Base-by-base conservation (phyloP, 2,888 invertebrate species). In the Sialis fuliginosa region DNA sequence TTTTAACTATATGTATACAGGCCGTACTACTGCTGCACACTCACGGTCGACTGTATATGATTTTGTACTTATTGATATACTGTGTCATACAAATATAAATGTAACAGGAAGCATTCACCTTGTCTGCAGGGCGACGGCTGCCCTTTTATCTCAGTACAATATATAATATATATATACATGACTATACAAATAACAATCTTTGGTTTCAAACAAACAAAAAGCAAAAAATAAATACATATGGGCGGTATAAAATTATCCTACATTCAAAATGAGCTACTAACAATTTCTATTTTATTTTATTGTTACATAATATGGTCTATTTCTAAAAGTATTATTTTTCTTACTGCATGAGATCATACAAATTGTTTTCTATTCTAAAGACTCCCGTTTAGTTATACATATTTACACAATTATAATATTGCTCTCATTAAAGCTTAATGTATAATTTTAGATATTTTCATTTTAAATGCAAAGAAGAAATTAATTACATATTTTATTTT, bases 101-200 rank as follows among this genome's bases (percentile, higher is more conserved):
- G 56, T 56, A 62, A 62, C 60, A 63, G 62, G 62, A 63, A 63
- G 62, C 62, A 63, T 62, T 61, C 57, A 62, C 62, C 62, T 60
- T 60, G 56, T 58, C 54, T 50, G 52, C 53, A 53, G 54, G 52
- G 52, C 39, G 39, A 34, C 39, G 34, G 46, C 40, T 30, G 22
- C 13, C 40, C 10, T 13, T 13, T 31, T 10, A 12, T 37, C 37
- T 37, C 30, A 33, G 33, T 45, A 45, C 34, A 45, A 31, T 47
- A 47, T 47, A 30, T 42, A 47, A 33, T 42, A 34, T 47, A 42
- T 31, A 42, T 37, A 46, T 46, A 39, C 40, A 47, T 22, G 60
- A 61, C 58, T 60, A 59, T 62, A 62, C 60, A 61, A 54, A 58
- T 56, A 62, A 62, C 60, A 61, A 63, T 62, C 63, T 63, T 64